Evolutionary conservation across 2,113 vertebrate species (phyloP).

Genomic region (Hydrochoerus hydrochaeris): DNA sequence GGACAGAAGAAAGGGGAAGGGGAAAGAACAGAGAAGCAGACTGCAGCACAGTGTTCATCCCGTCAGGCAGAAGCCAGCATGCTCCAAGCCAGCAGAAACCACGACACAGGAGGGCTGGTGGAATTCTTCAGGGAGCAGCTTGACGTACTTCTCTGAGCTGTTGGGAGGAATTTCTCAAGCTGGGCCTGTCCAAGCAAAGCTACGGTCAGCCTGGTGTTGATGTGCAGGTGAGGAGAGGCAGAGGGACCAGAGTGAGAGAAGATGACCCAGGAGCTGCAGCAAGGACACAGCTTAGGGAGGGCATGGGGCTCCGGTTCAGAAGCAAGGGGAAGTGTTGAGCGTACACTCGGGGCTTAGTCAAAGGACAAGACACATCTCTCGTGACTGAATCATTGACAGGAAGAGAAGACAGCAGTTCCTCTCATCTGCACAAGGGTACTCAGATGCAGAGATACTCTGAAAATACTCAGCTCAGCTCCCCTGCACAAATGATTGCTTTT

Average conservation of each 20-base stretch:
- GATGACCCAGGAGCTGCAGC: background rate
- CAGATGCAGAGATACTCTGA: background rate
- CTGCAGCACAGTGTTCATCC: background rate
- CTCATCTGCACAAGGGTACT: background rate
- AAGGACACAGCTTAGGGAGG: background rate
- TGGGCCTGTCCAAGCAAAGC: background rate
- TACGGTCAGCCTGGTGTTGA: background rate
- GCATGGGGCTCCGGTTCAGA: background rate
- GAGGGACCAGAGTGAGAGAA: background rate
- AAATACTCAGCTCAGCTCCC: background rate
- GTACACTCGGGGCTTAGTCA: background rate
- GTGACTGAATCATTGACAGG: background rate
- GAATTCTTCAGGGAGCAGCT: background rate
- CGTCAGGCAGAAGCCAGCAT: background rate
- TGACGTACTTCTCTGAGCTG: background rate
- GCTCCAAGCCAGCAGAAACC: background rate
- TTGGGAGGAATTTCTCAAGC: background rate
- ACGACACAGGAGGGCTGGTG: background rate
- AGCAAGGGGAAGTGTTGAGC: background rate
- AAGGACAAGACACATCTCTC: background rate
- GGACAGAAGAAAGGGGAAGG: background rate
- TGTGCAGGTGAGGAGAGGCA: background rate
- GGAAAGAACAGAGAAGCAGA: background rate
- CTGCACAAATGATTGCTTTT: background rate
- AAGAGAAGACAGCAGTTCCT: background rate